Conservation (phyloP, 2,113 vertebrate species). For the Centropus unirufus region DNA sequence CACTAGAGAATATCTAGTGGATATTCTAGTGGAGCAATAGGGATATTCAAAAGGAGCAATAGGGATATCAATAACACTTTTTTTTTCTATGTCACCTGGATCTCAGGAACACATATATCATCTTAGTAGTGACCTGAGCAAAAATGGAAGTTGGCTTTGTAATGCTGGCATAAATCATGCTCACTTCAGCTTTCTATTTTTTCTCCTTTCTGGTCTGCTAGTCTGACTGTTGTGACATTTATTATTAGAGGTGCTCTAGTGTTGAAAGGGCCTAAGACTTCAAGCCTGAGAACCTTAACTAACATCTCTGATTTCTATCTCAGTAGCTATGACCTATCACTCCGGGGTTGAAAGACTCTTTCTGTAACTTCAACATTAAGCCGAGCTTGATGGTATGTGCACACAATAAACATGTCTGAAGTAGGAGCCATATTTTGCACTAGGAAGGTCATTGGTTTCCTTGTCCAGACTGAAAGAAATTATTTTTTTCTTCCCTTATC, state of each 20-base stretch:
- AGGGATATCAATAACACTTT: too few relatives aligned
- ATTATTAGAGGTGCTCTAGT: not conserved
- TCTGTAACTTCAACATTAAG: not conserved
- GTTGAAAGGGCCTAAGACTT: not conserved
- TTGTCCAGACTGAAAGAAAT: not conserved
- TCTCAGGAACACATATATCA: not conserved
- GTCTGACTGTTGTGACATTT: not conserved
- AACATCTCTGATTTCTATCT: not conserved
- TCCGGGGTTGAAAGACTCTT: not conserved
- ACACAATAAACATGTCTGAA: not conserved
- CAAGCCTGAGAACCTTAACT: not conserved
- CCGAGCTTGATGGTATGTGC: rapidly evolving
- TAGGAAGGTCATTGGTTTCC: not conserved
- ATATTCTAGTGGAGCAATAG: too few relatives aligned
- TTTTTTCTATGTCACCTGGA: not conserved
- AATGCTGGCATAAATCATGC: not conserved
- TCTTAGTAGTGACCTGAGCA: not conserved
- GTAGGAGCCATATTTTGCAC: not conserved
- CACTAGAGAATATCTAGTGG: not conserved
- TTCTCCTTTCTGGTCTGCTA: not conserved
- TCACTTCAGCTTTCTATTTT: not conserved
- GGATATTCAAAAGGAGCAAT: too few relatives aligned
- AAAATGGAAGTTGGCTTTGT: not conserved
- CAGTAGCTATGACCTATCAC: not conserved
- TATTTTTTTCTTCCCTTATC: not conserved